phyloP scores from a whole-genome alignment of 2,888 invertebrate species.

The Mythimna lalbum region DNA sequence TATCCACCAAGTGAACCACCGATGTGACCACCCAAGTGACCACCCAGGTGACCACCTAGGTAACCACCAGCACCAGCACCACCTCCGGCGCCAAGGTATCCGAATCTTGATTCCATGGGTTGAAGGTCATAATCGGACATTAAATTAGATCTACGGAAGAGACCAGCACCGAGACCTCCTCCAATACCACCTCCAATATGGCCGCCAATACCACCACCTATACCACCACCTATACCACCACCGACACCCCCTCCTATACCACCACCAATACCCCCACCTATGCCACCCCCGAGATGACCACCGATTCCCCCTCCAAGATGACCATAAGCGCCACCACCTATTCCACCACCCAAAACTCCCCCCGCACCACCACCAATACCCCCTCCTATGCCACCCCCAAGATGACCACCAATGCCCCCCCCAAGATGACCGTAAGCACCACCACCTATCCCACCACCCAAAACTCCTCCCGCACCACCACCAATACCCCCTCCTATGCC shows the following conservation, averaged over 20 bases:
- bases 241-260: background rate
- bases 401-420: rapidly evolving
- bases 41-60: slow-evolving; percentile 10
- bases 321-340: too few species aligned
- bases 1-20: slow-evolving; percentile 18
- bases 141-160: slow-evolving; percentile 3
- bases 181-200: background rate
- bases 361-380: background rate
- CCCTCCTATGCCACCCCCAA: background rate
- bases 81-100: background rate
- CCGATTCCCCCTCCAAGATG: background rate
- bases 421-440: background rate
- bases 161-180: slow-evolving; percentile 6
- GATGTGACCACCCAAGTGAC: slow-evolving; percentile 17
- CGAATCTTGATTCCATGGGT: slow-evolving; percentile 2
- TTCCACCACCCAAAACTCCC: background rate
- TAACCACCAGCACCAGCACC: slow-evolving; percentile 14
- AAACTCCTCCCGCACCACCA: background rate
- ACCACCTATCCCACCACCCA: background rate
- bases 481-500: rapidly evolving
- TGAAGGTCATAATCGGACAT: background rate
- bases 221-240: background rate
- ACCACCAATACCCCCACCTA: too few species aligned
- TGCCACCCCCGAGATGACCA: background rate
- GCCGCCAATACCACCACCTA: background rate